A percentile compares a stretch with the other conserved stretches of the same genome.
Evolutionary conservation across 2,888 invertebrate species (phyloP).

Genomic region (Mimachlamys varia): DNA sequence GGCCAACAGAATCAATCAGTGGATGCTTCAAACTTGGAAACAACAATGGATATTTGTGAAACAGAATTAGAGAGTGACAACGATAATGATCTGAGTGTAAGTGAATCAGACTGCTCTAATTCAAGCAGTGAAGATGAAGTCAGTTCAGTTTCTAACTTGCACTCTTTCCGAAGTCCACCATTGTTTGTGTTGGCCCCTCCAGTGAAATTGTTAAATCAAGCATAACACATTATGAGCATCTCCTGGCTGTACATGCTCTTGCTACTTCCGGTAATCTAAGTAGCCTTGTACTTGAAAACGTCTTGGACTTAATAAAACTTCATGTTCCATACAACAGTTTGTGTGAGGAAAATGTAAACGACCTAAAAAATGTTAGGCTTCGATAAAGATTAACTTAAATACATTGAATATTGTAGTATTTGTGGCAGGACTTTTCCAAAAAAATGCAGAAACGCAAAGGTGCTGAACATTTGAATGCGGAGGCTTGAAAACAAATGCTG

Average conservation of each 20-base stretch:
- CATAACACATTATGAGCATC: background rate
- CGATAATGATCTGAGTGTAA: background rate
- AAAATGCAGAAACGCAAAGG: background rate
- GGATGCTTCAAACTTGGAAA: background rate
- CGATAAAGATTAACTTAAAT: background rate
- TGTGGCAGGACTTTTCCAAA: slow-evolving; percentile 3
- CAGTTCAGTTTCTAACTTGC: background rate
- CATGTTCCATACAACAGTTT: background rate
- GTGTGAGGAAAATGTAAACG: slow-evolving; percentile 19
- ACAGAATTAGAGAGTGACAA: background rate
- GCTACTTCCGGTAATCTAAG: background rate
- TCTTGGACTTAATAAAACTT: slow-evolving; percentile 3
- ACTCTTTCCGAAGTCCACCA: background rate
- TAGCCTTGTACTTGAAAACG: background rate
- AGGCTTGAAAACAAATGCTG: background rate
- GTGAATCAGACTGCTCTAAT: background rate
- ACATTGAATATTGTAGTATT: slow-evolving; percentile 23
- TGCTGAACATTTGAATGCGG: background rate
- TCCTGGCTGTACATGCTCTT: background rate
- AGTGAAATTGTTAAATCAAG: background rate
- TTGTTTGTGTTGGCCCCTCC: background rate
- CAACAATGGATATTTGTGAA: too few species aligned
- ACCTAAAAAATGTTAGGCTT: background rate
- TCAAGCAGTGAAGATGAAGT: background rate
- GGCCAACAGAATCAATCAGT: too few species aligned